Conservation (phyloP, 2,113 vertebrate species). For the Chascanopsetta lugubris region DNA sequence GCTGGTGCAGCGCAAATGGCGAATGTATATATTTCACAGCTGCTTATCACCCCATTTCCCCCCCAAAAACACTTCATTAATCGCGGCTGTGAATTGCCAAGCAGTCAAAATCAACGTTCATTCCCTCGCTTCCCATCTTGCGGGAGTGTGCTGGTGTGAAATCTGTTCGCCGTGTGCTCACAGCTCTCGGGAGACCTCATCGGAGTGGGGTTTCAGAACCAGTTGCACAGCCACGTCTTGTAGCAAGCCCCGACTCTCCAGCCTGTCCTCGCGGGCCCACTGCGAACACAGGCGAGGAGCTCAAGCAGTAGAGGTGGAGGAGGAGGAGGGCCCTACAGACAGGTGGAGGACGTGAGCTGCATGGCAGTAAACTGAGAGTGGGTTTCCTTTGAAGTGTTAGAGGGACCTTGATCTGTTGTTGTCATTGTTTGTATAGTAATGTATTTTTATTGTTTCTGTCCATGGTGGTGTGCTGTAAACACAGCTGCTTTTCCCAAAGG, state of each 20-base stretch:
- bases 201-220: conserved; percentile 24
- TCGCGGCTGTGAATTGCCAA: conserved; percentile 31
- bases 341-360: neutral
- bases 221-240: conserved; percentile 22
- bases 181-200: conserved; percentile 36
- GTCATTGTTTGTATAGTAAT: too few species aligned
- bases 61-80: conserved; percentile 52
- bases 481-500: too few species aligned
- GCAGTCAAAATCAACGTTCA: conserved; percentile 16
- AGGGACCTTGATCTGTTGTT: too few species aligned
- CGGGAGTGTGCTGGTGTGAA: conserved; percentile 34
- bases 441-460: too few species aligned
- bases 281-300: conserved; percentile 5
- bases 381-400: conserved; percentile 13
- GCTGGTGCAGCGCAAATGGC: conserved; percentile 37
- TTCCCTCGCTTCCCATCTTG: conserved; percentile 17
- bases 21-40: conserved; percentile 38
- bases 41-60: conserved; percentile 55
- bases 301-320: conserved; percentile 8
- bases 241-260: conserved; percentile 4
- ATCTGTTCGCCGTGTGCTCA: conserved; percentile 39
- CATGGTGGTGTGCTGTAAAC: too few species aligned
- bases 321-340: neutral
- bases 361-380: conserved; percentile 4
- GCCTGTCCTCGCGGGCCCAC: neutral